These are phyloP conservation scores for Melikaiella ostensackeni DNA, from an alignment of 2,888 invertebrate species.

Conservation along the genomic window DNA sequence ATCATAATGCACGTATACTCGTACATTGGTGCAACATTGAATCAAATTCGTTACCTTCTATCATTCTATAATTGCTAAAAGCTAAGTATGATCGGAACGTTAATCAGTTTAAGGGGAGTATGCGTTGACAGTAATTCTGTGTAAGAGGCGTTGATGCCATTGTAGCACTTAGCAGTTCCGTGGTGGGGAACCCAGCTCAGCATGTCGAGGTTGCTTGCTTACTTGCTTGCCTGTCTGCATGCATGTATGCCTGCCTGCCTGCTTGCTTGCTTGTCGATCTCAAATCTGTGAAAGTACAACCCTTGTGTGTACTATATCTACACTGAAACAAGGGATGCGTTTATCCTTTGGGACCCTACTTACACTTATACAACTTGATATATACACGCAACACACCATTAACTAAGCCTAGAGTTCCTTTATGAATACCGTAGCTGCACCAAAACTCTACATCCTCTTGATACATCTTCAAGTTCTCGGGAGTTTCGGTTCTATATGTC, in stretches of 20 bases:
- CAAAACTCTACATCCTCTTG: slow-evolving; percentile 20
- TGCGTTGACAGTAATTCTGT: slow-evolving; percentile 67
- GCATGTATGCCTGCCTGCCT: slow-evolving; percentile 45
- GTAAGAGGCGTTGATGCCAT: slow-evolving; percentile 69
- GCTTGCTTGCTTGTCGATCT: slow-evolving; percentile 48
- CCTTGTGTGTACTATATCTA: slow-evolving; percentile 66
- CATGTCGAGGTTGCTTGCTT: slow-evolving; percentile 49
- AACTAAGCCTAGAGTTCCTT: slow-evolving; percentile 12
- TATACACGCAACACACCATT: background rate
- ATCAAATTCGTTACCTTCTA: background rate
- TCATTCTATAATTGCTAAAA: slow-evolving; percentile 29
- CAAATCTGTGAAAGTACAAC: slow-evolving; percentile 61
- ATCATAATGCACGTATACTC: background rate
- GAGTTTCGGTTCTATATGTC: background rate
- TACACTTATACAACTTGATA: slow-evolving; percentile 3
- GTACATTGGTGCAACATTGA: background rate
- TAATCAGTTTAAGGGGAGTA: slow-evolving; percentile 63
- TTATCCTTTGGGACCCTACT: slow-evolving; percentile 56
- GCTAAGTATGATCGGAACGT: slow-evolving; percentile 49
- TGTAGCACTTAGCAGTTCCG: slow-evolving; percentile 65
- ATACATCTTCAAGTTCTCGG: background rate
- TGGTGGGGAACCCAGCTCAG: slow-evolving; percentile 52
- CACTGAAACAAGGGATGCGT: slow-evolving; percentile 61
- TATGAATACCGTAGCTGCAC: slow-evolving; percentile 10
- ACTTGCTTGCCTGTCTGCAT: slow-evolving; percentile 41